Conservation (phyloP, 2,113 vertebrate species). For the Gasterosteus aculeatus region DNA sequence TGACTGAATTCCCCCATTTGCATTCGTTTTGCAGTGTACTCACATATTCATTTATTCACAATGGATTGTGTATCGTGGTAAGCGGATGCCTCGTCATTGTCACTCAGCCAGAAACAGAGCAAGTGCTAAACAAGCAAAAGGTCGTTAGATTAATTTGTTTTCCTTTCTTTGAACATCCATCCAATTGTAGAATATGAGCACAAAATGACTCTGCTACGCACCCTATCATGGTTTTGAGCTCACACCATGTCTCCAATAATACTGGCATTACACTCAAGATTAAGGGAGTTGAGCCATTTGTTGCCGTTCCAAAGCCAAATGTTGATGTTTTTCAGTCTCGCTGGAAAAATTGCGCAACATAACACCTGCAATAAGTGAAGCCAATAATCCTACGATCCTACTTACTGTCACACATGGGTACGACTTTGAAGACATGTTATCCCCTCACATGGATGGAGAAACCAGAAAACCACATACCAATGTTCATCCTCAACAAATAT, state of each 20-base stretch:
- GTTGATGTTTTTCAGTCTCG: slow-evolving; percentile 44
- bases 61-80: slow-evolving; percentile 60
- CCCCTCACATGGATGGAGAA: slow-evolving; percentile 27
- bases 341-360: slow-evolving; percentile 24
- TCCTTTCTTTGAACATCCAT: slow-evolving; percentile 54
- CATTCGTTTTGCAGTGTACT: slow-evolving; percentile 72
- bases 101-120: slow-evolving; percentile 72
- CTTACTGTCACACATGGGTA: slow-evolving; percentile 63
- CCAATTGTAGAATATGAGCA: slow-evolving; percentile 71
- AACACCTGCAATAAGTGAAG: slow-evolving; percentile 48
- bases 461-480: slow-evolving; percentile 17
- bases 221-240: slow-evolving; percentile 70
- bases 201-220: slow-evolving; percentile 70
- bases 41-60: slow-evolving; percentile 75
- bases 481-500: slow-evolving; percentile 15
- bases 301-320: slow-evolving; percentile 35
- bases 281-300: slow-evolving; percentile 53
- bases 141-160: slow-evolving; percentile 81
- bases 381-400: slow-evolving; percentile 60
- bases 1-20: slow-evolving; percentile 68
- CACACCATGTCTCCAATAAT: slow-evolving; percentile 68
- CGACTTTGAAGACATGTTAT: slow-evolving; percentile 47
- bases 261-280: slow-evolving; percentile 71
- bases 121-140: slow-evolving; percentile 75
- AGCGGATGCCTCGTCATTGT: slow-evolving; percentile 71